Base-by-base conservation (phyloP, 2,797 vertebrate genomes). In the Chrysolophus pictus region DNA sequence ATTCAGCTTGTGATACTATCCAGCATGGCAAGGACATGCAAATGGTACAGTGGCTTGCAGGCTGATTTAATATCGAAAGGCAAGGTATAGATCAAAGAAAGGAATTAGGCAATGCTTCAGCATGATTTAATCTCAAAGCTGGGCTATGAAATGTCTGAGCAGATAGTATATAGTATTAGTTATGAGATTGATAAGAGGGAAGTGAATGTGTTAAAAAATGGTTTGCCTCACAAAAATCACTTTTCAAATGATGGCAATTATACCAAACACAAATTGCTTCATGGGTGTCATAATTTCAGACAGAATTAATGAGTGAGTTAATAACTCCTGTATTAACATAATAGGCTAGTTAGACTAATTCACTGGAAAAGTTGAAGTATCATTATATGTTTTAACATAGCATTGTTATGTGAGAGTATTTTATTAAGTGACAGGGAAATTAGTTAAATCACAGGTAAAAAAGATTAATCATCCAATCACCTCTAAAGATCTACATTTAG, bases 271-370 rank as follows among this genome's bases (percentile, higher is more conserved):
- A 87, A 90, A 93, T 90, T 91, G 44, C 72, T 94, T 96, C 63
- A 87, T 94, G 72, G 58, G 67, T 96, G 90, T 94, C 91, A 90
- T 77, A 90, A 68, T 84, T 93, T 63, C 77, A 92, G 77, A 77
- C 37, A 79, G 69, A 94, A 95, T 95, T 96, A 96, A 96, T 90
- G 80, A 92, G 59, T 85, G 72, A 79, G 83, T 94, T 86, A 91
- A 82, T 94, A 91, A 84, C 10, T 84, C 12, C 62, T 89, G 33
- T 89, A 95, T 88, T 94, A 94, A 92, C 55, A 91, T 92, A 92
- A 95, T 74, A 90, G 77, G 63, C 73, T 90, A 90, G 79, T 87
- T 88, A 93, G 87, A 82, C 62, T 90, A 91, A 96, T 95, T 91
- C 82, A 89, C 55, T 89, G 76, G 65, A 93, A 93, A 92, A 94